These are phyloP conservation scores for Corapipo altera DNA, from an alignment of 2,113 vertebrate genomes.

Conservation along the genomic window DNA sequence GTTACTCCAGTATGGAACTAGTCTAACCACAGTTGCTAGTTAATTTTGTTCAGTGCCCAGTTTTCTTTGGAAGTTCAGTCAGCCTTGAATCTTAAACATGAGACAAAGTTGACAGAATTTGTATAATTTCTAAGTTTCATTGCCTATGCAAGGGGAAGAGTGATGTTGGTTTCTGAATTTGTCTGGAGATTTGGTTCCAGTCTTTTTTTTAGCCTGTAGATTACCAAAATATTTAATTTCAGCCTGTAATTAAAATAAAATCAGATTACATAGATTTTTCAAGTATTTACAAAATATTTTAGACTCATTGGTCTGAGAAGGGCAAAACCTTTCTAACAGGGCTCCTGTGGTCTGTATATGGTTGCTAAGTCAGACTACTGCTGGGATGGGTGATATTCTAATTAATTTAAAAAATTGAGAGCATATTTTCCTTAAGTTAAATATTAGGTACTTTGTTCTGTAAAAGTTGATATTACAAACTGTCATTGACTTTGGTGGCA, in stretches of 20 bases:
- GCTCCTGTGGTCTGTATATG: background rate
- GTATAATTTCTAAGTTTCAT: background rate
- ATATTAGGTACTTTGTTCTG: background rate
- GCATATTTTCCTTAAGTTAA: background rate
- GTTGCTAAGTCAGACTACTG: background rate
- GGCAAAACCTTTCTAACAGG: background rate
- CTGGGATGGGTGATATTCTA: background rate
- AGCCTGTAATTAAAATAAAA: background rate
- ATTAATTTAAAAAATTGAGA: background rate
- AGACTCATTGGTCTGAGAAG: background rate
- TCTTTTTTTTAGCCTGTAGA: background rate
- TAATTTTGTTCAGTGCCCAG: background rate
- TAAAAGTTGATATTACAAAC: conserved; percentile 25
- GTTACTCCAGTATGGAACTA: background rate
- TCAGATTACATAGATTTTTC: background rate
- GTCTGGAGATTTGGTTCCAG: background rate
- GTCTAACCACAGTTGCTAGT: background rate
- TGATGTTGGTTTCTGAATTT: background rate
- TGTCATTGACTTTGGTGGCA: conserved; percentile 39
- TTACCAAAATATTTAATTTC: background rate
- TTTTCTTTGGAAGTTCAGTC: background rate
- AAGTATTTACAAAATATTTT: background rate
- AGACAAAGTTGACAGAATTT: background rate
- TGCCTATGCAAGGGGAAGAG: background rate
- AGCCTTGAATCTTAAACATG: background rate